Percentiles rank a stretch among this genome's conserved stretches.
Conservation (phyloP, 2,888 invertebrate species). For the Mythimna lalbum region DNA sequence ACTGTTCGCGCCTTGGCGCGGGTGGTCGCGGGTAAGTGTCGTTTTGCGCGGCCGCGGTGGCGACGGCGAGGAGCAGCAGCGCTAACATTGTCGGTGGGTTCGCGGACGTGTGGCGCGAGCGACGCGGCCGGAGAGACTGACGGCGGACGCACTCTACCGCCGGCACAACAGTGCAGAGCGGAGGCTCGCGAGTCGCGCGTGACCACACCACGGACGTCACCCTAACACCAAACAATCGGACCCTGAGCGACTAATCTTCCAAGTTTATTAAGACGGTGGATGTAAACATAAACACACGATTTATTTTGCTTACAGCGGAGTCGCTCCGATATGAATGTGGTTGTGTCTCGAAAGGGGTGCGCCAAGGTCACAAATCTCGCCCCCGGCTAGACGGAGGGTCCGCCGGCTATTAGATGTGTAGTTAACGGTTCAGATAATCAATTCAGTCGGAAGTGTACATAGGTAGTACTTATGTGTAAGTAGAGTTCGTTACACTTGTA, state of each 20-base stretch:
- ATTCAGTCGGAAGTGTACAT: slow-evolving; percentile 59
- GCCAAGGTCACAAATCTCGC: slow-evolving; percentile 80
- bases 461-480: slow-evolving; percentile 30
- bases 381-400: slow-evolving; percentile 84
- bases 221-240: slow-evolving; percentile 69
- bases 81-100: slow-evolving; percentile 76
- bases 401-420: slow-evolving; percentile 65
- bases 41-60: slow-evolving; percentile 84
- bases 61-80: slow-evolving; percentile 78
- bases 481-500: slow-evolving; percentile 47
- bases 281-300: slow-evolving; percentile 64
- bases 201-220: slow-evolving; percentile 70
- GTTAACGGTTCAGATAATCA: slow-evolving; percentile 71
- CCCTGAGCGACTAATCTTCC: slow-evolving; percentile 67
- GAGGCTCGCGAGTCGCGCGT: slow-evolving; percentile 77
- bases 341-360: slow-evolving; percentile 68
- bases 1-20: slow-evolving; percentile 87
- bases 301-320: slow-evolving; percentile 33
- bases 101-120: slow-evolving; percentile 79
- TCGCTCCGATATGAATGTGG: slow-evolving; percentile 27
- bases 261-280: slow-evolving; percentile 58
- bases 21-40: slow-evolving; percentile 77
- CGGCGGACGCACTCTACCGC: slow-evolving; percentile 71
- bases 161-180: slow-evolving; percentile 58
- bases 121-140: slow-evolving; percentile 83